Evolutionary conservation across 2,888 invertebrate species (phyloP).

Genomic region (Orgyia antiqua): DNA sequence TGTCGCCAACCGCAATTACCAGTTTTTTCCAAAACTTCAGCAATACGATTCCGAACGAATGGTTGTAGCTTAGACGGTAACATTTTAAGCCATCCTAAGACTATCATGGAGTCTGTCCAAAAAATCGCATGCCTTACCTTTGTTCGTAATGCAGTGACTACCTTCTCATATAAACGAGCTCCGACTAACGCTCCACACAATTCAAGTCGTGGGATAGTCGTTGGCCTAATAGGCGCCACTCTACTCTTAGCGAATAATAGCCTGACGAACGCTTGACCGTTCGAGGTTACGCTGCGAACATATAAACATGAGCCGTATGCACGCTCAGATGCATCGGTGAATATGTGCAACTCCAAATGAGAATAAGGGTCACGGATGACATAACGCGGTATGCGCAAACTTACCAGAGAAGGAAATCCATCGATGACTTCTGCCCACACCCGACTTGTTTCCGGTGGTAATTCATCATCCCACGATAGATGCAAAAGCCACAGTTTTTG

Average conservation of each 20-base stretch:
- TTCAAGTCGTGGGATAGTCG: slow-evolving; percentile 22
- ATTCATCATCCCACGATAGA: slow-evolving; percentile 18
- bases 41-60: slow-evolving; percentile 27
- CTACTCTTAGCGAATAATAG: slow-evolving; percentile 14
- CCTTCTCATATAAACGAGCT: slow-evolving; percentile 14
- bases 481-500: slow-evolving; percentile 20
- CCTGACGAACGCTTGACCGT: slow-evolving; percentile 8
- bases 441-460: background rate
- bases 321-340: slow-evolving; percentile 24
- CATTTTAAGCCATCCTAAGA: slow-evolving; percentile 27
- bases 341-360: slow-evolving; percentile 19
- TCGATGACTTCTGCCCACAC: background rate
- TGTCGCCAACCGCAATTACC: background rate
- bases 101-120: slow-evolving; percentile 30
- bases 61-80: slow-evolving; percentile 19
- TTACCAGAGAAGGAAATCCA: slow-evolving; percentile 11
- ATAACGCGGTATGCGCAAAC: slow-evolving; percentile 16
- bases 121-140: slow-evolving; percentile 8
- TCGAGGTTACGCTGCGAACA: slow-evolving; percentile 11
- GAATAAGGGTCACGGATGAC: slow-evolving; percentile 14
- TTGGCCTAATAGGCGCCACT: slow-evolving; percentile 15
- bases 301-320: slow-evolving; percentile 29
- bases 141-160: slow-evolving; percentile 13
- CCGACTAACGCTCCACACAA: too few species aligned
- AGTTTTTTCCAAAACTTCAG: slow-evolving; percentile 21